phyloP scores from a whole-genome alignment of 2,797 vertebrate genomes.

The Enteromius fasciolatus region DNA sequence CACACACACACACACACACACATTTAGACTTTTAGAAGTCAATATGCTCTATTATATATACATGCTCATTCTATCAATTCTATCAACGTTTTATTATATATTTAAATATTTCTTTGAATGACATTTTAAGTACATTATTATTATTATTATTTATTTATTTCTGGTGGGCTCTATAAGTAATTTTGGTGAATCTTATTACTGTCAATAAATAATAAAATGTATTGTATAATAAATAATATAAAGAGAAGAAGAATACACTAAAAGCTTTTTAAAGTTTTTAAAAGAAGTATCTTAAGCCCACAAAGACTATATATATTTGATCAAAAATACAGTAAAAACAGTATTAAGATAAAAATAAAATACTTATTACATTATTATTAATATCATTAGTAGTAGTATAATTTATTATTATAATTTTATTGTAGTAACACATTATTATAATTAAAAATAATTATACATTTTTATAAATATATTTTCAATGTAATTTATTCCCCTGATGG shows the following conservation, averaged over 20 bases:
- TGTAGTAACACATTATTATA: no score
- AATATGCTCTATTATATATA: neutral
- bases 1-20: neutral
- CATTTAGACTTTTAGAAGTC: neutral
- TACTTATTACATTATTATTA: no score
- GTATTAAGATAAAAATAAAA: no score
- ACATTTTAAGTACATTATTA: neutral
- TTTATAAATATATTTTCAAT: no score
- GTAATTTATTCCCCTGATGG: neutral
- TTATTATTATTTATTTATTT: neutral
- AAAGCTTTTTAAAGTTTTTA: no score
- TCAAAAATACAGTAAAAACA: neutral
- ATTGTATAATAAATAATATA: neutral
- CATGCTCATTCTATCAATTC: neutral
- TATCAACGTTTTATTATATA: no score
- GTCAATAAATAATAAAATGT: neutral
- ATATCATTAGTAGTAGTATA: no score
- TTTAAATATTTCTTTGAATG: neutral
- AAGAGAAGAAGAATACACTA: neutral
- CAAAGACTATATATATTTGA: neutral
- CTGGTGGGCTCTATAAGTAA: neutral
- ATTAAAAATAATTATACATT: no score
- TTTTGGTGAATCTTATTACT: neutral
- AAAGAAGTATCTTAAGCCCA: neutral
- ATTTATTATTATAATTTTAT: no score